Base-by-base conservation (phyloP, 2,888 invertebrate species). In the Aleiodes alternator region DNA sequence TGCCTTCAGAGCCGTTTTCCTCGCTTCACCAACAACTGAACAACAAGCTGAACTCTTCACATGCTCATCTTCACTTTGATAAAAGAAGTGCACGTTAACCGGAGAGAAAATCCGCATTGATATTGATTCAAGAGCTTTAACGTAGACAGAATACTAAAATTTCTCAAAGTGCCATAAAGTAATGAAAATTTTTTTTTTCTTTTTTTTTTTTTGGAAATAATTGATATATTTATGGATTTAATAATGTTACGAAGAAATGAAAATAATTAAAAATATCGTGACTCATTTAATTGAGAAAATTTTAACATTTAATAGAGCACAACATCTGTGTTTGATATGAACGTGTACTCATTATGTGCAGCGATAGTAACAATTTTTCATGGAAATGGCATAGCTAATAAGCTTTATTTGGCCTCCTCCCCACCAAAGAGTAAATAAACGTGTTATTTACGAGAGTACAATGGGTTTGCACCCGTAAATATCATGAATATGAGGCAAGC, bases 41-140 rank as follows among this genome's bases (percentile, higher is more conserved):
- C 34, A 31, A 38, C 56, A n/a, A 57, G 23, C 70, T 34, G 14
- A 16, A 31, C 61, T 38, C 23, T 59, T 38, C 61, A 31, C 9
- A 38, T 38, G 43, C 43, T 43, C 9, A 64, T 73, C 73, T 77
- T 75, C 71, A 75, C 79, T 64, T 43, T 1, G 16, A 64, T 16
- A 64, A 48, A 11, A 43, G 64, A 9, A 51, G 4, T n/a, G 14
- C 68, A 29, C 81, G 81, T 83, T 83, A 84, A 85, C 83, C 23
- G 23, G 23, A 82, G 82, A 78, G 80, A 81, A 83, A 84, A 80
- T 84, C 83, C 82, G 80, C 82, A 84, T 83, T 82, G 82, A 82
- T 84, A 84, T 83, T 83, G 82, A 16, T 48, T 59, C 34, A n/a
- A 3, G 31, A 59, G 59, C 23, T 23, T 59, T 59, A 14, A n/a